Conservation (phyloP, 2,113 vertebrate genomes). For the Pseudonaja textilis region DNA sequence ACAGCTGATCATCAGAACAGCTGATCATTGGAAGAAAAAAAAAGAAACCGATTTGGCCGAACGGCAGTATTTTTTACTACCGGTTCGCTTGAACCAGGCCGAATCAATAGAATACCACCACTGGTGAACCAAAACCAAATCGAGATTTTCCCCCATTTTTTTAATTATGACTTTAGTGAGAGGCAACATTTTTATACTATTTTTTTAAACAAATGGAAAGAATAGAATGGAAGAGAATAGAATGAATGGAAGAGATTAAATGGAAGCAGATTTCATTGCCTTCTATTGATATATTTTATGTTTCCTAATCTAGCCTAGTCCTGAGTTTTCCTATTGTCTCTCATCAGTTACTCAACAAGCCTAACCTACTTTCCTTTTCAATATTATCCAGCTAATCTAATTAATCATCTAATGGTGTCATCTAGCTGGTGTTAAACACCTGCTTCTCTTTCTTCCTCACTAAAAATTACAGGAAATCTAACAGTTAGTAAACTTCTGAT, state of each 20-base stretch:
- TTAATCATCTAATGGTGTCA: neutral
- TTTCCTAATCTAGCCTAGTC: neutral
- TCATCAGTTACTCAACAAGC: neutral
- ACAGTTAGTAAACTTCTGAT: neutral
- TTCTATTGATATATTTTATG: neutral
- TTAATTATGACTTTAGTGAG: neutral
- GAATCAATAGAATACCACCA: no score
- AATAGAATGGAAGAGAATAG: neutral
- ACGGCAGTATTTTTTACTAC: no score
- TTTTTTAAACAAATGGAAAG: neutral
- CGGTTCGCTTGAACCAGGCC: no score
- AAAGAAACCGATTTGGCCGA: no score
- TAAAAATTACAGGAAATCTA: neutral
- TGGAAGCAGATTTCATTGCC: neutral
- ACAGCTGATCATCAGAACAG: no score
- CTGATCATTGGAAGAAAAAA: no score
- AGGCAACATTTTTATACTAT: neutral
- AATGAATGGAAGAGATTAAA: neutral
- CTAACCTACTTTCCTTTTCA: neutral
- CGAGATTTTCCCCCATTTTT: neutral
- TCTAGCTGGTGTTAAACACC: neutral
- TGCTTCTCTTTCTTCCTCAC: neutral
- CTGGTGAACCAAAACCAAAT: neutral
- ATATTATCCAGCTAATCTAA: neutral
- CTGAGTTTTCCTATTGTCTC: neutral